These are phyloP conservation scores for Dascyllus trimaculatus DNA, from an alignment of 2,113 vertebrate species.

Conservation along the genomic window DNA sequence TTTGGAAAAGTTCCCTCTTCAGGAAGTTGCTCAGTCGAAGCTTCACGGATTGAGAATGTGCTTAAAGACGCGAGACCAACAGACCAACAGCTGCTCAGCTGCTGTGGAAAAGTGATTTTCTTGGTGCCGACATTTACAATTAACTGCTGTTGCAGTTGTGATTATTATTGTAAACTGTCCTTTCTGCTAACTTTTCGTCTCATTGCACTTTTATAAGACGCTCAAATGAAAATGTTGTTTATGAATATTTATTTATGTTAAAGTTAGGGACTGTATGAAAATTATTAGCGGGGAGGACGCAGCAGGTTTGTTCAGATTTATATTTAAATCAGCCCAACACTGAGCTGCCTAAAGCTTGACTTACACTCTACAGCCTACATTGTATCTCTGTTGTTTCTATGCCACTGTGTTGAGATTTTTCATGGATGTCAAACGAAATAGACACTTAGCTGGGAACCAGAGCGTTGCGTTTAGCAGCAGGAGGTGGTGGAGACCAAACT, in stretches of 20 bases:
- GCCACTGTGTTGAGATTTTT: too few species aligned
- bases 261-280: constrained; percentile 17
- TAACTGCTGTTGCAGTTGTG: constrained; percentile 16
- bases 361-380: too few species aligned
- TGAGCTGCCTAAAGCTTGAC: too few species aligned
- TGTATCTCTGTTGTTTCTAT: too few species aligned
- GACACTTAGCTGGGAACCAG: too few species aligned
- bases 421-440: too few species aligned
- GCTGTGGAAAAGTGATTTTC: constrained; percentile 36
- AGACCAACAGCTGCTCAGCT: constrained; percentile 25
- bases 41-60: constrained; percentile 23
- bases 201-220: constrained; percentile 21
- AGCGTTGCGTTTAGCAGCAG: too few species aligned
- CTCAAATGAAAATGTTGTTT: constrained; percentile 5
- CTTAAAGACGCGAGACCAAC: constrained; percentile 31
- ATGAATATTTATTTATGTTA: constrained; percentile 41
- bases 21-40: background rate
- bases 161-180: background rate
- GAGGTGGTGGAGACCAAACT: too few species aligned
- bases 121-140: background rate
- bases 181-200: constrained; percentile 9
- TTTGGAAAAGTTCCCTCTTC: constrained; percentile 13
- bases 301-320: too few species aligned
- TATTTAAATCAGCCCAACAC: too few species aligned
- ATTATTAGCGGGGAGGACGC: background rate